A percentile compares a stretch with the other conserved stretches of the same genome.
Evolutionary conservation across 37 sponge, comb jelly and placozoan species (phyloP).

Genomic region (Oopsacas minuta): DNA sequence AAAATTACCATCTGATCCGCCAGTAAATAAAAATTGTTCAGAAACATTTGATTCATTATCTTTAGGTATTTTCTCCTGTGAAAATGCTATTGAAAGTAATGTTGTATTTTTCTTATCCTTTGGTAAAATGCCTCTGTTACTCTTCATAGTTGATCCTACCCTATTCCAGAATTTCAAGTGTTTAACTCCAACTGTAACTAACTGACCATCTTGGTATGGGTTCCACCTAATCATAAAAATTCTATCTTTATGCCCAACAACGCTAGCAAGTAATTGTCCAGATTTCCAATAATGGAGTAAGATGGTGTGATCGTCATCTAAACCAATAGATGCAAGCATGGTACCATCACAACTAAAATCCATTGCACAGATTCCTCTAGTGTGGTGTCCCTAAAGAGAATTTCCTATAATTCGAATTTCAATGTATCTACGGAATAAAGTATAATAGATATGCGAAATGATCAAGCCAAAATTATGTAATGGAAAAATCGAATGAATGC

Average conservation of each 20-base stretch:
- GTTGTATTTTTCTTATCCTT: conserved; percentile 48
- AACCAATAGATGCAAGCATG: conserved; percentile 78
- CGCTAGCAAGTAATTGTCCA: conserved; percentile 67
- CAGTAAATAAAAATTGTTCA: neutral
- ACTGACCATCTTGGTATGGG: conserved; percentile 37
- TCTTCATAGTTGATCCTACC: conserved; percentile 72
- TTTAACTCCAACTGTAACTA: conserved; percentile 84
- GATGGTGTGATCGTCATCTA: conserved; percentile 83
- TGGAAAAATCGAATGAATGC: no score
- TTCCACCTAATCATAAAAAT: conserved; percentile 81
- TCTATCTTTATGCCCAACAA: conserved; percentile 85
- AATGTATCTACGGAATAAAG: no score
- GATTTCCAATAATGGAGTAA: conserved; percentile 87
- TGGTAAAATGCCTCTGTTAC: conserved; percentile 82
- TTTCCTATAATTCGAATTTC: no score
- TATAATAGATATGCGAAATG: no score
- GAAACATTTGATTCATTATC: neutral
- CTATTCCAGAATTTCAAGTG: conserved; percentile 89
- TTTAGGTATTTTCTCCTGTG: conserved; percentile 22
- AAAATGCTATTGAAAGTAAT: conserved; percentile 74
- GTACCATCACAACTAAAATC: conserved; percentile 78
- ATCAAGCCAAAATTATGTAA: no score
- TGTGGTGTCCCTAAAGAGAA: conserved; percentile 61
- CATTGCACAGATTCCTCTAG: conserved; percentile 67
- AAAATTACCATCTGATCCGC: neutral